A percentile compares a stretch with the other conserved stretches of the same genome.
Evolutionary conservation across 2,888 invertebrate species (phyloP).

Genomic region (Megalurothrips usitatus): DNA sequence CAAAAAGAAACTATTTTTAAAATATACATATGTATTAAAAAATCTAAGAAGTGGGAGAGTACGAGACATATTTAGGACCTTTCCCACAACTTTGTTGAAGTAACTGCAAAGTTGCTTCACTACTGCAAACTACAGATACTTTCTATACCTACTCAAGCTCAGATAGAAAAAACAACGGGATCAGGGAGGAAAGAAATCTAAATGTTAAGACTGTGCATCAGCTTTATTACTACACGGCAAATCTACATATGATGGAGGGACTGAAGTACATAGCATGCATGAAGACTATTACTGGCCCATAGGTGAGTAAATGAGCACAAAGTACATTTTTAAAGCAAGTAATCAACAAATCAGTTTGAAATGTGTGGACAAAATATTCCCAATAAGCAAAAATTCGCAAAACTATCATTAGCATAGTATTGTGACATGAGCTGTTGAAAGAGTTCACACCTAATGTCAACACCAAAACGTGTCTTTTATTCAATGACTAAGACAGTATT

Average conservation of each 20-base stretch:
- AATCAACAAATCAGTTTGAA: background rate
- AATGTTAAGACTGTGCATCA: conserved; percentile 1
- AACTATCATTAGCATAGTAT: background rate
- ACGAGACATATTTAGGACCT: no score
- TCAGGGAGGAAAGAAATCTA: background rate
- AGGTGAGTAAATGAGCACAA: background rate
- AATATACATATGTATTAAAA: no score
- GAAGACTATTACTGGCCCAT: background rate
- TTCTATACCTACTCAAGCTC: background rate
- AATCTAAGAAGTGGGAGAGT: no score
- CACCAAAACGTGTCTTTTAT: background rate
- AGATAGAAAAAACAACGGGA: background rate
- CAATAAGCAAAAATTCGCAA: background rate
- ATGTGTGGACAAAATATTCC: background rate
- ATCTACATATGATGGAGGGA: background rate
- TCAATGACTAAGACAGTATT: background rate
- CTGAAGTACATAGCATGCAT: conserved; percentile 12
- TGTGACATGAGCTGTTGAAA: background rate
- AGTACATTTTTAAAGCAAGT: background rate
- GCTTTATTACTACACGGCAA: conserved; percentile 15
- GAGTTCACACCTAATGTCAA: background rate
- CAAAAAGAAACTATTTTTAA: no score
- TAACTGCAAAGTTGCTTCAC: background rate
- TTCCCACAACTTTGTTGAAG: background rate
- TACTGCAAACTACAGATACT: background rate